A percentile compares a stretch with the other conserved stretches of the same genome.
phyloP scores from a whole-genome alignment of 1,140 invertebrate genomes.

The Neodiprion fabricii region DNA sequence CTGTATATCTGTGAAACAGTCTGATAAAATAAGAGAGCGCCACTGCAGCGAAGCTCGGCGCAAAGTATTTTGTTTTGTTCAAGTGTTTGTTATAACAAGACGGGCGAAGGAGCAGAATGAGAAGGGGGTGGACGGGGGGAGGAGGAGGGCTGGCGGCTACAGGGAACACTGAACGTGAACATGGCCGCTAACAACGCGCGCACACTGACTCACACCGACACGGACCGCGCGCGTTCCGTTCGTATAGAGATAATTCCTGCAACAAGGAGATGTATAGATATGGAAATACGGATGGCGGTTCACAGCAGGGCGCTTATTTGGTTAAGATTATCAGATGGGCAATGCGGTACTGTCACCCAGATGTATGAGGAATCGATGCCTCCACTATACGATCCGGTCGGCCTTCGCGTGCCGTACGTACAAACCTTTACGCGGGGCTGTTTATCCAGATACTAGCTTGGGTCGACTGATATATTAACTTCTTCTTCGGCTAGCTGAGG shows the following conservation, averaged over 20 bases:
- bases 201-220: neutral
- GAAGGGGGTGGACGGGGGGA: neutral
- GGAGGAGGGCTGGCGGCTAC: neutral
- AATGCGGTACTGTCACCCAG: slow-evolving; percentile 9
- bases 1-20: no score
- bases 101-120: neutral
- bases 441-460: no score
- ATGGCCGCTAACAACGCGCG: slow-evolving; percentile 8
- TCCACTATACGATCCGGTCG: no score
- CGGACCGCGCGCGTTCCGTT: slow-evolving; percentile 2
- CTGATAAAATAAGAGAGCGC: no score
- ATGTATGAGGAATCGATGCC: slow-evolving; percentile 11
- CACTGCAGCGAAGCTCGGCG: neutral
- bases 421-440: no score
- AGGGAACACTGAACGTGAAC: slow-evolving; percentile 9
- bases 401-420: no score
- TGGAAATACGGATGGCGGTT: slow-evolving; percentile 10
- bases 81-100: neutral
- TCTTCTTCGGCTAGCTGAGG: no score
- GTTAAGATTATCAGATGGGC: slow-evolving; percentile 11
- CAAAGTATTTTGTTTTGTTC: neutral
- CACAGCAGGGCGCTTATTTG: slow-evolving; percentile 14
- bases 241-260: slow-evolving; percentile 12
- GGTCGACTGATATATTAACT: no score
- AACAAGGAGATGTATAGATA: slow-evolving; percentile 16